Evolutionary conservation across 1,140 invertebrate species (phyloP), one percentile per base, ranked within the genome.

Genomic region (Drosophila sp.): DNA sequence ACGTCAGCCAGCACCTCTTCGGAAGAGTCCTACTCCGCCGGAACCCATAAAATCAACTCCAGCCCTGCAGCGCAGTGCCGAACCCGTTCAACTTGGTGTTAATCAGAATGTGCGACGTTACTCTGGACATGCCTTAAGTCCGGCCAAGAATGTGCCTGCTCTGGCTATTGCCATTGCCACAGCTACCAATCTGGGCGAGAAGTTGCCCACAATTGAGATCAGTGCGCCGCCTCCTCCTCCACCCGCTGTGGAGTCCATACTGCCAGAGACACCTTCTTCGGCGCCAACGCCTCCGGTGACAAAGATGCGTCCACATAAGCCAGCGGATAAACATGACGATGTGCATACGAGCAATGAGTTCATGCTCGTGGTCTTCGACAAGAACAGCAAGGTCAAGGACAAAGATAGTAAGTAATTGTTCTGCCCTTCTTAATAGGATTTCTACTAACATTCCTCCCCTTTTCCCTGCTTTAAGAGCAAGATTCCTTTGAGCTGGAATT

Each of bases 331-430:
- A 36, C 90, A 90, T 32, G 91, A 91, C 45, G 91, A 92, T 8
- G 91, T 92, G 2, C 91, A 92, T 46, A 92, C 91, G n/a, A 92
- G 91, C 70, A 96, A 95, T 18, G 96, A 97, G 89, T 96, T 96
- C 72, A 96, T 97, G 95, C 90, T 97, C 34, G 95, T 97, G 29
- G 92, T 97, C 4, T 95, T 91, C 95, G 95, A 27, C 93, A 95
- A 72, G 89, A 93, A 79, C 91, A 93, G 87, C 92, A 91, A 84
- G 63, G 76, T 82, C 58, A 89, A 91, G 74, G 90, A 91, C 65
- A 93, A 93, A 76, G 92, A 93, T 90, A 92, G 93, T 92, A 89
- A 86, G 82, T 90, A 51, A 36, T 53, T 5, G 2, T 7, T 36
- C 0, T 34, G 5, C 4, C 14, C 5, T n/a, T 18, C n/a, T 21